phyloP scores from a whole-genome alignment of 2,888 invertebrate genomes.

The Strigamia transsilvanica region DNA sequence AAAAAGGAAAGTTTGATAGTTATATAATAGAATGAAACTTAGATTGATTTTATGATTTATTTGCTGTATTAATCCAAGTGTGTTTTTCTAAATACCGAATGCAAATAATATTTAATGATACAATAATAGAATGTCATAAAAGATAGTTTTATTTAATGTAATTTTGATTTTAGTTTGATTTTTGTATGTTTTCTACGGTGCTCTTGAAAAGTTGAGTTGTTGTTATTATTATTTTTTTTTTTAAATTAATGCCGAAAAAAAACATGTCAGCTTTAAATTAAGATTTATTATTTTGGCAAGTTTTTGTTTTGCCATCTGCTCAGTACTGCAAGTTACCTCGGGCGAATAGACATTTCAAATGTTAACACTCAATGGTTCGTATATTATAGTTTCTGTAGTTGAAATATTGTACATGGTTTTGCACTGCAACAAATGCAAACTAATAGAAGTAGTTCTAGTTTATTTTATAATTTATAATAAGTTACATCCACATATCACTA shows the following conservation, averaged over 20 bases:
- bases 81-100: background rate
- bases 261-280: conserved; percentile 2
- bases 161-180: background rate
- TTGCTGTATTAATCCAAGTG: conserved; percentile 10
- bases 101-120: background rate
- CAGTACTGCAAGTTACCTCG: conserved; percentile 22
- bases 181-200: background rate
- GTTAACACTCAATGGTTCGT: conserved; percentile 34
- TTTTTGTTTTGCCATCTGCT: background rate
- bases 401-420: background rate
- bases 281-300: conserved; percentile 28
- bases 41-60: background rate
- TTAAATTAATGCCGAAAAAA: background rate
- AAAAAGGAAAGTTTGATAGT: too few species aligned
- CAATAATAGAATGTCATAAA: background rate
- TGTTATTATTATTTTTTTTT: background rate
- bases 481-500: conserved; percentile 31
- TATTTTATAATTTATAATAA: conserved; percentile 42
- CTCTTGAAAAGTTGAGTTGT: background rate
- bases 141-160: background rate
- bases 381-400: conserved; percentile 33
- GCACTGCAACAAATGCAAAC: conserved; percentile 36
- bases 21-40: too few species aligned
- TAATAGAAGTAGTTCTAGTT: conserved; percentile 26
- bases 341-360: conserved; percentile 19